Percentiles rank a stretch among this genome's conserved stretches.
Evolutionary conservation across 2,113 vertebrate species (phyloP).

Genomic region (Sciurus niger): DNA sequence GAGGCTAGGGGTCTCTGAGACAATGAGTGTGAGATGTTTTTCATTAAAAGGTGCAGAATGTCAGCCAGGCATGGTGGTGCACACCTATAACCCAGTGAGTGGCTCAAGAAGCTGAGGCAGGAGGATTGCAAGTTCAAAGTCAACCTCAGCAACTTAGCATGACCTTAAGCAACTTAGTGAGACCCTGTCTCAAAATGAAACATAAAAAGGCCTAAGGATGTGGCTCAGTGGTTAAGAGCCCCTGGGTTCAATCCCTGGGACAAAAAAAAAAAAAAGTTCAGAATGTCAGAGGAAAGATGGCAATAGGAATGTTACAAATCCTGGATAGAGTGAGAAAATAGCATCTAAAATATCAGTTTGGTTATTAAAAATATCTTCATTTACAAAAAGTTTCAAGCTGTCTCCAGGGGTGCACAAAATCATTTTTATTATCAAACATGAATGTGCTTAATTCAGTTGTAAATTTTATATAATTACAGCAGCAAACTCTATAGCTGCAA

Average conservation of each 20-base stretch:
- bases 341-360: conserved; percentile 36
- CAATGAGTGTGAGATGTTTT: not conserved
- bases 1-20: not conserved
- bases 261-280: not conserved
- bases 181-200: too few species aligned
- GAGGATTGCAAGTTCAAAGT: too few species aligned
- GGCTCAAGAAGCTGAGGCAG: too few species aligned
- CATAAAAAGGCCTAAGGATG: too few species aligned
- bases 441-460: not conserved
- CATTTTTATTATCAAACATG: not conserved
- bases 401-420: not conserved
- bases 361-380: conserved; percentile 31
- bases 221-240: too few species aligned
- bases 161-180: too few species aligned
- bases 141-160: too few species aligned
- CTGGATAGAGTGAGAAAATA: not conserved
- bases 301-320: not conserved
- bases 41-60: not conserved
- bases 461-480: conserved; percentile 16
- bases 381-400: not conserved
- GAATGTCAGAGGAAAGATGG: not conserved
- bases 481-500: not conserved
- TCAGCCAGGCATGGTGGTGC: not conserved
- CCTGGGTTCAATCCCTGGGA: too few species aligned
- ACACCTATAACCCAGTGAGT: too few species aligned